Percentiles rank a stretch among this genome's conserved stretches.
phyloP scores from a whole-genome alignment of 2,888 invertebrate species.

The Marronus borbonicus region DNA sequence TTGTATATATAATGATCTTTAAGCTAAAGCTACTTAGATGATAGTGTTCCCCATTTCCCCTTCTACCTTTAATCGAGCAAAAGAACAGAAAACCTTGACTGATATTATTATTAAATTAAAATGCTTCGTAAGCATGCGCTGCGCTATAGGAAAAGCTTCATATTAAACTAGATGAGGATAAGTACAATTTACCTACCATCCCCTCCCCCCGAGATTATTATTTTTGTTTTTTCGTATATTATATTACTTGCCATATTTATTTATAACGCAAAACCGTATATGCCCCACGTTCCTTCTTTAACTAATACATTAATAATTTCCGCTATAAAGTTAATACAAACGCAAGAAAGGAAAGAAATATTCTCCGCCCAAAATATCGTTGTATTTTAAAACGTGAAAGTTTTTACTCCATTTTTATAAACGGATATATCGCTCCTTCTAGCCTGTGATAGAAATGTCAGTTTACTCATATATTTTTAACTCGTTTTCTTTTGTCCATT shows the following conservation, averaged over 20 bases:
- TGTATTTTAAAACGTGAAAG: constrained; percentile 49
- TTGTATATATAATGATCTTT: constrained; percentile 59
- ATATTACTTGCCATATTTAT: constrained; percentile 65
- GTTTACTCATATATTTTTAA: constrained; percentile 53
- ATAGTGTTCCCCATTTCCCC: constrained; percentile 46
- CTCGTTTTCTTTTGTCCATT: constrained; percentile 48
- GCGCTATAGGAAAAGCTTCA: constrained; percentile 55
- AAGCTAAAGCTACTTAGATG: constrained; percentile 54
- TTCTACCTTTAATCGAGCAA: constrained; percentile 62
- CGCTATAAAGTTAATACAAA: constrained; percentile 38
- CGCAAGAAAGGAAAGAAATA: constrained; percentile 40
- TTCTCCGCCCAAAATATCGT: constrained; percentile 49
- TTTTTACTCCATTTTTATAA: constrained; percentile 51
- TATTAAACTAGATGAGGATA: constrained; percentile 57
- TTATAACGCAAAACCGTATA: constrained; percentile 48
- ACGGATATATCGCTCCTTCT: constrained; percentile 65
- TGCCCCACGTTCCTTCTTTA: constrained; percentile 28
- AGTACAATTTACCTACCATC: constrained; percentile 64
- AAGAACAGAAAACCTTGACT: constrained; percentile 62
- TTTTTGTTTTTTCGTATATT: constrained; percentile 29
- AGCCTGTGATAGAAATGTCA: constrained; percentile 68
- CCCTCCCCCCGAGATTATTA: constrained; percentile 15
- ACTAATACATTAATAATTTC: constrained; percentile 41
- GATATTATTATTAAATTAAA: constrained; percentile 58
- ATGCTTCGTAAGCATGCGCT: constrained; percentile 53